Evolutionary conservation across 2,113 vertebrate genomes (phyloP).

Genomic region (Aleadryas rufinucha): DNA sequence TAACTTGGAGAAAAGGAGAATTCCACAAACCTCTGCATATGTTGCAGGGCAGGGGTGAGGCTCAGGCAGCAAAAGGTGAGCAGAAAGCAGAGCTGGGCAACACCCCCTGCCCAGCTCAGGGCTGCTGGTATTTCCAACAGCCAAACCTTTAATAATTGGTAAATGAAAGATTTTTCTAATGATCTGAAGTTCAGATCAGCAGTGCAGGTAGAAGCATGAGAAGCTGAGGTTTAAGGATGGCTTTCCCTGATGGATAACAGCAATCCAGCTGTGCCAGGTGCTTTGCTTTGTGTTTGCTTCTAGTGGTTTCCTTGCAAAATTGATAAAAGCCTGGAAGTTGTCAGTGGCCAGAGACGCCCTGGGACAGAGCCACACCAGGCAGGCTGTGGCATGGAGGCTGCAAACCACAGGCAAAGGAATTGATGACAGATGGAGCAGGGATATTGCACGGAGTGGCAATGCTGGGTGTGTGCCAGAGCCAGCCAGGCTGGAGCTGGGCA

Average conservation of each 20-base stretch:
- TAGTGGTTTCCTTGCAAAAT: background rate
- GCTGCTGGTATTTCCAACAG: background rate
- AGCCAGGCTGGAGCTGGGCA: background rate
- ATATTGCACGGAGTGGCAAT: background rate
- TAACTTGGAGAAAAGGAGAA: background rate
- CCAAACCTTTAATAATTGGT: background rate
- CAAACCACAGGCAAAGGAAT: background rate
- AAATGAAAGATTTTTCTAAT: background rate
- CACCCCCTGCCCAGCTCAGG: background rate
- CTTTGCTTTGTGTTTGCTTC: background rate
- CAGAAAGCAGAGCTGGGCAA: background rate
- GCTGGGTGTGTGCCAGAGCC: background rate
- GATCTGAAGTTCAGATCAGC: background rate
- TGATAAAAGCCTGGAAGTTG: background rate
- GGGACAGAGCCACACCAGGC: background rate
- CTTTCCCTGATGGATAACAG: background rate
- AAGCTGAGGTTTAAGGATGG: background rate
- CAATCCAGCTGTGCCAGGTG: accelerated
- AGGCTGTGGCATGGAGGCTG: background rate
- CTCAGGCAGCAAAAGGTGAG: background rate
- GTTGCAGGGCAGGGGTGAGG: background rate
- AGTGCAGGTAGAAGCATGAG: background rate
- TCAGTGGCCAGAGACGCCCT: background rate
- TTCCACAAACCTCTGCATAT: accelerated
- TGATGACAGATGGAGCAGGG: conserved; percentile 31